Base-by-base conservation (phyloP, 1,140 invertebrate species). In the Harpegnathos saltator region DNA sequence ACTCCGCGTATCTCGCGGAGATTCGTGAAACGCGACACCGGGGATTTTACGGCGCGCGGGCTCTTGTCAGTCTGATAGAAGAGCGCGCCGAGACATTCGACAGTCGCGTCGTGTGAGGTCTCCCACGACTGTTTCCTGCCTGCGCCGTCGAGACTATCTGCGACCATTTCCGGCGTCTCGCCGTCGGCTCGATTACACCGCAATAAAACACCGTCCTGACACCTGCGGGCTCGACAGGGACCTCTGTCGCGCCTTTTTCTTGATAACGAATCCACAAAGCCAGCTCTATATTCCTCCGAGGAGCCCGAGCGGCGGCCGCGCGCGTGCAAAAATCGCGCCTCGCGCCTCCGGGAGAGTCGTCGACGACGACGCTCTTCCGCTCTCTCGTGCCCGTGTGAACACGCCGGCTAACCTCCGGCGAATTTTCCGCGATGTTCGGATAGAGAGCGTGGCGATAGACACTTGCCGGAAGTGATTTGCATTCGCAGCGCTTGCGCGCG, bases 201-300 rank as follows among this genome's bases (percentile, higher is more conserved):
- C 90, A 91, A 93, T 93, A 93, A 93, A 93, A 91, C 88, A 91
- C 83, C 85, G 85, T 84, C 85, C 68, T 85, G 88, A 85, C 92
- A 93, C 92, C 93, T 93, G 93, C 91, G 90, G 82, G 85, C 84
- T 85, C 80, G 63, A 89, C 89, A 84, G 84, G 83, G 85, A 88
- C 56, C 87, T 69, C 69, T 61, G 82, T 85, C 85, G 82, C 50
- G n/a, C n/a, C n/a, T 58, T 44, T 33, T 15, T 63, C 87, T 85
- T 85, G 91, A 92, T 91, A 92, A 91, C 89, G 82, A 75, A 74
- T 83, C 74, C 89, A 90, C 89, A 85, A 85, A 77, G 86, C 71
- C 87, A 83, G 71, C 87, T 87, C 87, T 90, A 84, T 84, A 85
- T 72, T 75, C 80, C 66, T 72, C 22, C 50, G 74, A 68, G 77